A percentile compares a stretch with the other conserved stretches of the same genome.
Conservation (phyloP, 2,888 invertebrate genomes). For the Endomychus coccineus region DNA sequence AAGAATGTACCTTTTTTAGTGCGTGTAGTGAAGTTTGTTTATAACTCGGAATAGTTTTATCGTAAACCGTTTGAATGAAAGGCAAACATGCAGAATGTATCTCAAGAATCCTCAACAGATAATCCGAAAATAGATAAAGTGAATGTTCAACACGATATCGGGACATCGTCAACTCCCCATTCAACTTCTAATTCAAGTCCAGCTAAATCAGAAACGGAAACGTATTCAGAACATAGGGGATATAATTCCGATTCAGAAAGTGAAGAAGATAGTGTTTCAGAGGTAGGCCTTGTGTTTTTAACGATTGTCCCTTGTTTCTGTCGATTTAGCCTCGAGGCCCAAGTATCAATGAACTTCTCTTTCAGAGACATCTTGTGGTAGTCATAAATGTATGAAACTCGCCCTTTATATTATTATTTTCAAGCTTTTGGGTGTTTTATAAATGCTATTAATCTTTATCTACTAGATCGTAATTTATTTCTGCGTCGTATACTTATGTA, state of each 20-base stretch:
- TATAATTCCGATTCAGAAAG: conserved; percentile 92
- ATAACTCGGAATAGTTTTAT: conserved; percentile 40
- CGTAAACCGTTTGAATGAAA: conserved; percentile 52
- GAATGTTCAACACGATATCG: conserved; percentile 63
- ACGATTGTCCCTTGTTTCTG: conserved; percentile 30
- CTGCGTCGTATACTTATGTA: no score
- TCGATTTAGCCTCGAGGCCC: conserved; percentile 38
- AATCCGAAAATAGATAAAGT: conserved; percentile 75
- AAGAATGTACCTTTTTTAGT: conserved; percentile 46
- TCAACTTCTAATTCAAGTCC: conserved; percentile 71
- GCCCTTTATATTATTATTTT: no score
- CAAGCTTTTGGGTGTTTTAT: no score
- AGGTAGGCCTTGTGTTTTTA: conserved; percentile 57
- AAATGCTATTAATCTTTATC: no score
- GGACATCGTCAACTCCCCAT: conserved; percentile 73
- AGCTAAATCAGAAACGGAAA: conserved; percentile 80
- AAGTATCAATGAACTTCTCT: conserved; percentile 51
- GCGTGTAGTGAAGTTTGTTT: conserved; percentile 37
- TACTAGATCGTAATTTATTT: no score
- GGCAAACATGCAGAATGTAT: conserved; percentile 89
- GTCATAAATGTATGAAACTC: no score
- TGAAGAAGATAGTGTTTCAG: conserved; percentile 93
- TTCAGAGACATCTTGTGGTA: conserved; percentile 63
- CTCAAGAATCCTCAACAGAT: conserved; percentile 67
- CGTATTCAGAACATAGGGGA: conserved; percentile 78